Conservation (phyloP, 2,888 invertebrate species). For the Amphipoea lucens region DNA sequence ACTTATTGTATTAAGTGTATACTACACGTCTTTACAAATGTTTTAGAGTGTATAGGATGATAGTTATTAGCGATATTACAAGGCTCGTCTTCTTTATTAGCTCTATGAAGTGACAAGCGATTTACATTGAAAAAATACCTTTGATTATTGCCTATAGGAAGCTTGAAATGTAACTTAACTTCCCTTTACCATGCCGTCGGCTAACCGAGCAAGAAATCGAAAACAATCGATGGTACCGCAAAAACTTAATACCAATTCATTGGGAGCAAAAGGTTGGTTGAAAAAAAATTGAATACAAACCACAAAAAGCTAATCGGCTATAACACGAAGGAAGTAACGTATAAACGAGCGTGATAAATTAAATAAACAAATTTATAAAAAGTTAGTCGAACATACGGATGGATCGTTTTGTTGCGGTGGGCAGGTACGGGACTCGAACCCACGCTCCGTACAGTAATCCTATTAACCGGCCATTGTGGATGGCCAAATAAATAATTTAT, state of each 20-base stretch:
- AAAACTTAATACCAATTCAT: constrained; percentile 82
- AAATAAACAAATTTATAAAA: constrained; percentile 90
- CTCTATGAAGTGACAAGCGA: constrained; percentile 46
- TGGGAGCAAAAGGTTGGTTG: constrained; percentile 73
- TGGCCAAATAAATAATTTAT: constrained; percentile 87
- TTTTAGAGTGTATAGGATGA: constrained; percentile 39
- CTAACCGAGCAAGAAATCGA: constrained; percentile 71
- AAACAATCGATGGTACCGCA: constrained; percentile 77
- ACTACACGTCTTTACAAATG: constrained; percentile 47
- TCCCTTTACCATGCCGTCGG: constrained; percentile 39
- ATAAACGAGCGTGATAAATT: constrained; percentile 89
- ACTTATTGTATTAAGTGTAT: constrained; percentile 54
- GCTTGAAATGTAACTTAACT: constrained; percentile 18
- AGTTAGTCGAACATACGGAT: constrained; percentile 79
- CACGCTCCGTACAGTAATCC: constrained; percentile 85
- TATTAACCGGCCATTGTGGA: constrained; percentile 86
- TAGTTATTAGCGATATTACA: constrained; percentile 55
- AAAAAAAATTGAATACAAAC: constrained; percentile 80
- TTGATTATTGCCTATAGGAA: constrained; percentile 29
- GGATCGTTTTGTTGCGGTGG: constrained; percentile 83
- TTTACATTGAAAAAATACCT: constrained; percentile 25
- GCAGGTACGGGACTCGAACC: constrained; percentile 84
- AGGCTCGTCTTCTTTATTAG: constrained; percentile 48
- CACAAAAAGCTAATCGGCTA: constrained; percentile 88
- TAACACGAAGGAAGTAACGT: constrained; percentile 87